Evolutionary conservation across 2,797 vertebrate genomes (phyloP).

Genomic region (Hapalemur alaotrensis): DNA sequence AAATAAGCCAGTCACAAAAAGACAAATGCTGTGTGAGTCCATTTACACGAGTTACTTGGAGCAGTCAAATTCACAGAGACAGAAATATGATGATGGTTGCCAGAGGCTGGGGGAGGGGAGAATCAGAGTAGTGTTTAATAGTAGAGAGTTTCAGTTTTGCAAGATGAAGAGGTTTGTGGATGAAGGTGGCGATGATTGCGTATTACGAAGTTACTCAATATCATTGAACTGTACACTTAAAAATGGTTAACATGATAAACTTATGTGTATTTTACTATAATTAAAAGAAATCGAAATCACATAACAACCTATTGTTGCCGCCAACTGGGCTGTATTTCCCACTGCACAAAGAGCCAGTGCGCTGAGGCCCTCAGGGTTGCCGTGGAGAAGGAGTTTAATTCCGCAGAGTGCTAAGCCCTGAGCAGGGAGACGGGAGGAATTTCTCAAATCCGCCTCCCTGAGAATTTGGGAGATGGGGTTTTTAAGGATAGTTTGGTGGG

Average conservation of each 20-base stretch:
- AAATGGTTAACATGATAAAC: not conserved
- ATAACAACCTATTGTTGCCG: not conserved
- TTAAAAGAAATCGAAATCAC: not conserved
- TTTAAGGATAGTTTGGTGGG: no score
- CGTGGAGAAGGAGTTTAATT: no score
- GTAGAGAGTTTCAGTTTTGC: not conserved
- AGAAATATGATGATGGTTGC: not conserved
- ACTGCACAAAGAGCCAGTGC: no score
- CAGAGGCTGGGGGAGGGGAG: not conserved
- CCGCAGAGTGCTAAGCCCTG: no score
- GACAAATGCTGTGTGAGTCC: not conserved
- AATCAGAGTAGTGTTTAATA: not conserved
- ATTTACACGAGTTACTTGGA: fast-evolving
- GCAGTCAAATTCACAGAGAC: not conserved
- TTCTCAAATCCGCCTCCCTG: no score
- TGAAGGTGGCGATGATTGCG: no score
- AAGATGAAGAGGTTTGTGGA: not conserved
- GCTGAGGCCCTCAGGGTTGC: no score
- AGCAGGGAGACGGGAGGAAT: no score
- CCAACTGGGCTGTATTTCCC: no score
- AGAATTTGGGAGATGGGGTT: no score
- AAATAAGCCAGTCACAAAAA: not conserved
- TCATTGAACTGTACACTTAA: not conserved
- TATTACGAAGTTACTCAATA: not conserved
- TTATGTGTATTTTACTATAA: not conserved